Evolutionary conservation across 2,113 vertebrate genomes (phyloP).

Genomic region (Larimichthys polyactis): DNA sequence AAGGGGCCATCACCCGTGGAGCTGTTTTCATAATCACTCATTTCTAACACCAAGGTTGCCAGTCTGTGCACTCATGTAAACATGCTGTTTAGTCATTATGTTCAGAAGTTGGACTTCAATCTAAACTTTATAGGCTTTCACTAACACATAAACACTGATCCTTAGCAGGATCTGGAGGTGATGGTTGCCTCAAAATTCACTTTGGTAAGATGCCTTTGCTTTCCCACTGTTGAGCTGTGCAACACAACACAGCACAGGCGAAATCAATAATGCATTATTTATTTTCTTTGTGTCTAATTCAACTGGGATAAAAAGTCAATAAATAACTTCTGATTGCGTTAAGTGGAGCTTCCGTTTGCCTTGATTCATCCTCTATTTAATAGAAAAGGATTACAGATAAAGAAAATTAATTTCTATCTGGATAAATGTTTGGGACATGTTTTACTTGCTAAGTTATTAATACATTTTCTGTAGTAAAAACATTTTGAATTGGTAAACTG

Average conservation of each 20-base stretch:
- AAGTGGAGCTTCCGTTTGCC: constrained; percentile 50
- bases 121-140: constrained; percentile 7
- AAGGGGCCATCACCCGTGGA: constrained; percentile 13
- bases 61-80: not conserved
- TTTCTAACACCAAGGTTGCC: constrained; percentile 2
- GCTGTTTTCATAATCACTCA: constrained; percentile 16
- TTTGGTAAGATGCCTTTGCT: not conserved
- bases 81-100: not conserved
- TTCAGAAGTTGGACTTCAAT: not conserved
- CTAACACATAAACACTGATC: constrained; percentile 20
- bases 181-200: constrained; percentile 4
- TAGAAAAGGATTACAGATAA: not conserved
- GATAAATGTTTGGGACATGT: not conserved
- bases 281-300: constrained; percentile 64
- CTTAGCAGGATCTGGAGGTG: not conserved
- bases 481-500: not conserved
- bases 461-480: too few relatives aligned
- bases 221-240: constrained; percentile 19
- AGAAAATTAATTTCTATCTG: not conserved
- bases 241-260: not conserved
- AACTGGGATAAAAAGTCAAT: constrained; percentile 43
- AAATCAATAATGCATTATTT: constrained; percentile 71
- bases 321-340: constrained; percentile 52
- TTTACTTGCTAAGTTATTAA: not conserved
- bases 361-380: constrained; percentile 48